Base-by-base conservation (phyloP, 2,888 invertebrate genomes). In the Nomada flava region DNA sequence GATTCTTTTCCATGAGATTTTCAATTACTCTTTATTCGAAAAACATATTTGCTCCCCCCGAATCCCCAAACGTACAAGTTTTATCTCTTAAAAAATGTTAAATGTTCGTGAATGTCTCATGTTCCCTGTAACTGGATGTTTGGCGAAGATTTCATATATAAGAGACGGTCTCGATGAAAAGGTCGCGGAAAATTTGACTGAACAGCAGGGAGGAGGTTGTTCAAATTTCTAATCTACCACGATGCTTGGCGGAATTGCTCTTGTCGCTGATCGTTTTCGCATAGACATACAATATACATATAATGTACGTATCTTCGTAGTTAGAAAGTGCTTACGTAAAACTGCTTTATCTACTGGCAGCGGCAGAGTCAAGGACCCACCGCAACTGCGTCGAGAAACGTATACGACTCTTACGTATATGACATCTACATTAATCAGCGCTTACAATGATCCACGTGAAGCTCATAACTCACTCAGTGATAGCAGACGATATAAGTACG, bases 241-340 rank as follows among this genome's bases (percentile, higher is more conserved):
- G 23, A 47, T 62, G 67, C 42, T 11, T 47, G 53, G n/a, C 55
- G 26, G 18, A 20, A 50, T 47, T n/a, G 11, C 18, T 62, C 62
- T 65, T 70, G 47, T n/a, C 52, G 53, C 55, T 53, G 65, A 87
- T 81, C 82, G 71, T 73, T 77, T 84, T 84, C 77, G 52, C 62
- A 64, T 36, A 36, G 36, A 36, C 36, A 7, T 36, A 36, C 5
- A 7, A 36, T 36, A 36, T 36, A 36, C 36, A 36, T 36, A 36
- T 36, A 36, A 36, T 7, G 36, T 7, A 36, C 36, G 36, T 36
- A 36, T 50, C 57, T 59, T 65, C 60, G 73, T 64, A 60, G 63
- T 65, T 83, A 79, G 87, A 87, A 83, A 83, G 83, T 76, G 76
- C 71, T 85, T 82, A 79, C 69, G 79, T 75, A 80, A 87, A 83